Base-by-base conservation (phyloP, 2,797 vertebrate species). In the Sebastes aleutianus region DNA sequence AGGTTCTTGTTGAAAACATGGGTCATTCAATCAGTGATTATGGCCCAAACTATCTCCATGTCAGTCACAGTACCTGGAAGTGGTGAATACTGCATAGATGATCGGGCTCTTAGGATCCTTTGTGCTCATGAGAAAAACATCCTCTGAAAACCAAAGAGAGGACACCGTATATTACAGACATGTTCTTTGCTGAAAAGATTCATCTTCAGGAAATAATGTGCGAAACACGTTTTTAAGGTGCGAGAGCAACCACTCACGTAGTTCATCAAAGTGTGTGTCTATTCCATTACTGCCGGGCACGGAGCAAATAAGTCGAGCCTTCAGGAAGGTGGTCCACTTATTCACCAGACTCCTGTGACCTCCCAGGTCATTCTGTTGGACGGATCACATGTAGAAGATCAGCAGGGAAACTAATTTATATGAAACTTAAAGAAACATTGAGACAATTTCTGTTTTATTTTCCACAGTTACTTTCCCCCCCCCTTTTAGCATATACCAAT, bases 261-360 rank as follows among this genome's bases (percentile, higher is more conserved):
- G 92, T 83, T 99, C 99, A 89, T 99, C 98, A 65, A 99, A 99
- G 91, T 99, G 98, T 27, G 99, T 99, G 91, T 99, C 99, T 6
- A 99, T 99, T 85, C 98, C 99, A 14, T 98, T 99, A 78, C 96
- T 96, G 24, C 99, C 98, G 0, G 98, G 98, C 32, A 99, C 98
- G 0, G 98, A 99, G 88, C 98, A 99, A 85, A 99, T 94, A 8
- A 99, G 94, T 6, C 98, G 96, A n/a, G 99, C 98, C 91, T 99
- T 99, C 36, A 99, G 90, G 87, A 99, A 99, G 16, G 99, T 99
- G 5, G 98, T 99, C 99, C 99, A 99, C 86, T 99, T 99, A 89
- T 99, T 99, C 43, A 99, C 98, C 65, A 99, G 96, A 88, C 98
- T 99, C 85, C 99, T 96, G 94, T 99, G 98, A 20, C 99, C 99